phyloP scores from a whole-genome alignment of 2,797 vertebrate genomes.

The Microchirus variegatus region DNA sequence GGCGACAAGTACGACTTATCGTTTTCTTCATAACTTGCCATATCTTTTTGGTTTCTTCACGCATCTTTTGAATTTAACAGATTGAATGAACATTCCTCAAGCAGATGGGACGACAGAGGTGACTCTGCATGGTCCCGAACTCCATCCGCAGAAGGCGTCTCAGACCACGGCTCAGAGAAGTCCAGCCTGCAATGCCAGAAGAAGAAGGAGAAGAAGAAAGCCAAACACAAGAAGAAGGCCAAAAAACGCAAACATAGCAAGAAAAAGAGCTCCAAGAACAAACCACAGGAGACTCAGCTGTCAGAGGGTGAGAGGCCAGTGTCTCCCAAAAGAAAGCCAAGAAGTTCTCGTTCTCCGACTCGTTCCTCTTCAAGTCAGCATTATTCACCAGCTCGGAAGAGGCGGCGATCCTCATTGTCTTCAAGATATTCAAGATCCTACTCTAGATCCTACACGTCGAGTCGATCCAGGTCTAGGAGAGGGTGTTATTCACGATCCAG shows the following conservation, averaged over 20 bases:
- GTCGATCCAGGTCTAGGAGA: constrained; percentile 73
- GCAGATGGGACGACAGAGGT: constrained; percentile 91
- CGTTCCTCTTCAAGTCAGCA: constrained; percentile 80
- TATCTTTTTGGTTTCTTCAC: constrained; percentile 35
- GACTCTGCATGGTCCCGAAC: constrained; percentile 89
- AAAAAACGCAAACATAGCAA: constrained; percentile 92
- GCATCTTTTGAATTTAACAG: constrained; percentile 64
- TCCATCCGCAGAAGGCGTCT: constrained; percentile 85
- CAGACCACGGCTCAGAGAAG: constrained; percentile 81
- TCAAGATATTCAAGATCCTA: constrained; percentile 84
- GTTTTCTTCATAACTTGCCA: not conserved
- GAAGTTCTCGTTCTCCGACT: constrained; percentile 82
- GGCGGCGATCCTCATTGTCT: constrained; percentile 75
- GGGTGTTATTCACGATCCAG: constrained; percentile 81
- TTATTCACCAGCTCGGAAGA: constrained; percentile 81
- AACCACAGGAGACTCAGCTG: constrained; percentile 51
- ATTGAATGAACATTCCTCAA: constrained; percentile 84
- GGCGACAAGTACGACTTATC: constrained; percentile 89
- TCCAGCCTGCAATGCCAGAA: constrained; percentile 80
- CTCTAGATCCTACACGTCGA: constrained; percentile 83
- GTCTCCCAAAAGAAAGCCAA: constrained; percentile 81
- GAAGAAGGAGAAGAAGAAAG: constrained; percentile 91
- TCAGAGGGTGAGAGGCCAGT: constrained; percentile 80
- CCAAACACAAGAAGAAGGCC: constrained; percentile 92
- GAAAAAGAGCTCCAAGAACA: constrained; percentile 82